Evolutionary conservation across 1,140 invertebrate species (phyloP), one percentile per base, ranked within the genome.

Genomic region (Brachionus manjavacas): DNA sequence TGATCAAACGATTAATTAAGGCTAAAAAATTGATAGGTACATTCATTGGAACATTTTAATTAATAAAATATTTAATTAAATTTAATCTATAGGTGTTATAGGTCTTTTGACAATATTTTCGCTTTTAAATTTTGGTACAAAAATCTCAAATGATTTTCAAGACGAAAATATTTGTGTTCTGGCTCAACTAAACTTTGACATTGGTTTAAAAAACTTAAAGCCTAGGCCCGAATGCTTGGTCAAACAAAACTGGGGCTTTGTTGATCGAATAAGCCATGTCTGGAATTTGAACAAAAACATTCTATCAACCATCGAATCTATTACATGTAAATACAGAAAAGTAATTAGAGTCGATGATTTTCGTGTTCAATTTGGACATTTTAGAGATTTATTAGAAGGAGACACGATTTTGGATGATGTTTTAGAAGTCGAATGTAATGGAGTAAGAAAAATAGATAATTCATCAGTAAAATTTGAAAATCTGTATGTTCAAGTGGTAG

Each of bases 401-500:
- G 25, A 25, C 12, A n/a, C 3, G 14, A 76, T 76, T 46, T 25
- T 76, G 12, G 41, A 49, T 25, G 72, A 76, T 49, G 72, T 76
- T 23, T 28, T 76, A 49, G 72, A 76, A 49, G 41, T 76, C 6
- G 23, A 46, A 49, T 76, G 72, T 12, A 31, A 25, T 76, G 72
- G 41, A 12, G 3, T 11, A 14, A 49, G 46, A 12, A 76, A 76
- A 76, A 76, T 11, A n/a, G 16, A 39, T 46, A 76, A 46, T 14
- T 23, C 41, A 43, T n/a, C 20, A 0, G 70, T n/a, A 16, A 41
- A 72, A 2, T 72, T 72, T 72, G 39, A 72, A 14, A 76, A 76
- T 76, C 52, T 76, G 31, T 49, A 49, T 76, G 72, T 76, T 49
- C 72, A 76, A 76, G 16, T 76, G 11, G 25, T 76, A 4, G 72